Base-by-base conservation (phyloP, 2,888 invertebrate species). In the Dryomyza anilis region DNA sequence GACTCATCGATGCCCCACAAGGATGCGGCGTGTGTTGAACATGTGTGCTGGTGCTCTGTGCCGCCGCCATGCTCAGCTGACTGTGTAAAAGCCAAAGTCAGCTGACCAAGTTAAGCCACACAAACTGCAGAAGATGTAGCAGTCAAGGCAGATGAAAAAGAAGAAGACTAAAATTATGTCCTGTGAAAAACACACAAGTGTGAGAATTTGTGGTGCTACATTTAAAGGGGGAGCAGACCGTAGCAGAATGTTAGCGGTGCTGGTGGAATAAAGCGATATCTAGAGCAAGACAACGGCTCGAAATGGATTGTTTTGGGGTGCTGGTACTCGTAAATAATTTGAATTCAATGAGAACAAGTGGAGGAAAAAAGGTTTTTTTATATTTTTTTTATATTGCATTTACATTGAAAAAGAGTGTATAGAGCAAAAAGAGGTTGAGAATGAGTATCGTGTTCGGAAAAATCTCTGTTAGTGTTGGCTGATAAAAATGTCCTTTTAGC, bases 41-140 rank as follows among this genome's bases (percentile, higher is more conserved):
- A 58, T 25, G 29, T 45, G 59, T 59, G 56, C 56, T 39, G 56
- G 56, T 27, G 53, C 39, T 23, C 10, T 23, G n/a, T 6, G 56
- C 30, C 43, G 25, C 56, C 14, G n/a, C 16, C 52, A 21, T 10
- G 27, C 53, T 45, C 58, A 45, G 46, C 58, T 29, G 14, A 48
- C 30, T 59, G 33, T 48, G 59, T 59, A 33, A 30, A 48, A 48
- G 48, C 48, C 43, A 48, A 59, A 59, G 27, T 59, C 48, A 33
- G 59, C 59, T 59, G 59, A 48, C n/a, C 46, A 48, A 46, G 39
- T 39, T 39, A 39, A 21, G 21, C 12, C 30, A 53, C 29, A 27
- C n/a, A n/a, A n/a, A n/a, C n/a, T n/a, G n/a, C n/a, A n/a, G n/a
- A n/a, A n/a, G n/a, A n/a, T n/a, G n/a, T n/a, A n/a, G n/a, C n/a